Percentiles rank a stretch among this genome's conserved stretches.
Conservation (phyloP, 2,797 vertebrate genomes). For the Propithecus deckenii region DNA sequence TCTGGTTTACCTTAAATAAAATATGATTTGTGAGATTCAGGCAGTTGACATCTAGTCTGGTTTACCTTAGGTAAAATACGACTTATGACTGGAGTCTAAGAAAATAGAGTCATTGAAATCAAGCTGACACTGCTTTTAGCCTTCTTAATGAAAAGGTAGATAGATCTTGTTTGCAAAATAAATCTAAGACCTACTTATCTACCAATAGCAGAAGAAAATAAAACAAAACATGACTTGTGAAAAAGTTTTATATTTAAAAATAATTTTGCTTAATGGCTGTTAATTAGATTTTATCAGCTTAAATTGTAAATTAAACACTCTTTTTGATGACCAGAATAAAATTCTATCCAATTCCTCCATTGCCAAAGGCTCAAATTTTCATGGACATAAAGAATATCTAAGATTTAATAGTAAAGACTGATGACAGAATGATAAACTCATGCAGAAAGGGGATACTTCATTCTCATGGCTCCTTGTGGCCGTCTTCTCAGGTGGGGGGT, state of each 20-base stretch:
- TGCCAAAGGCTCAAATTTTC: not conserved
- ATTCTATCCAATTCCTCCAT: not conserved
- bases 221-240: not conserved
- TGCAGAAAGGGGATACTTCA: not conserved
- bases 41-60: conserved; percentile 61
- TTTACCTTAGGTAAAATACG: conserved; percentile 72
- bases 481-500: no score
- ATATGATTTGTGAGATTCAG: conserved; percentile 43
- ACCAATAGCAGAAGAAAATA: conserved; percentile 81
- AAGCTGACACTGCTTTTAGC: conserved; percentile 84
- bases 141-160: conserved; percentile 89
- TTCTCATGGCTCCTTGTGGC: not conserved
- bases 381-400: not conserved
- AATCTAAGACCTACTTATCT: conserved; percentile 86
- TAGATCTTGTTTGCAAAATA: conserved; percentile 83
- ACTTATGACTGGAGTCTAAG: conserved; percentile 86
- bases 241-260: conserved; percentile 18
- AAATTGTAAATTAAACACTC: not conserved
- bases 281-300: not conserved
- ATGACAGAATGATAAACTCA: not conserved
- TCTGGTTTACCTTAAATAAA: conserved; percentile 76
- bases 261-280: not conserved
- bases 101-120: conserved; percentile 85
- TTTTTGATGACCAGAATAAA: conserved; percentile 34
- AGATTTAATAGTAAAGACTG: not conserved